These are phyloP conservation scores for Taenaris catops DNA, from an alignment of 2,888 invertebrate species.

Conservation along the genomic window DNA sequence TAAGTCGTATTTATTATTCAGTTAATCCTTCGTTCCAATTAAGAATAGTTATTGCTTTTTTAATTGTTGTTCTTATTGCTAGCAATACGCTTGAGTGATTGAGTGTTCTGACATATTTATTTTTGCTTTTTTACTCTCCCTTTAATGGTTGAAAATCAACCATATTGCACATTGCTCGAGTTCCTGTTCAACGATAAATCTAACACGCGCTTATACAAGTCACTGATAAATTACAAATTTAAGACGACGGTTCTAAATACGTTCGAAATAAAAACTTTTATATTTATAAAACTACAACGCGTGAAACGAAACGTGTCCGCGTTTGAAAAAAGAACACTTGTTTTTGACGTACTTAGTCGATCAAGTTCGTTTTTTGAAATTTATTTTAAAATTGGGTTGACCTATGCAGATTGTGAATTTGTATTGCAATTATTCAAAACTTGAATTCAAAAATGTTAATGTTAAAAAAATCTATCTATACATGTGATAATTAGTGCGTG, in stretches of 20 bases:
- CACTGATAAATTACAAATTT: conserved; percentile 27
- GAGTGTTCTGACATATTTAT: conserved; percentile 24
- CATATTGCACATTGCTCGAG: conserved; percentile 9
- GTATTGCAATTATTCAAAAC: too few relatives aligned
- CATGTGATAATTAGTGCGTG: too few relatives aligned
- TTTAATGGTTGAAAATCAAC: conserved; percentile 14
- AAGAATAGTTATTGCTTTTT: conserved; percentile 50
- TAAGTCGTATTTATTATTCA: conserved; percentile 53
- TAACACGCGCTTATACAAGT: conserved; percentile 17
- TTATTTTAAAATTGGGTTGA: too few relatives aligned
- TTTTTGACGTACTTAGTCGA: not conserved
- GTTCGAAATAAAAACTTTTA: conserved; percentile 17
- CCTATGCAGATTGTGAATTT: too few relatives aligned
- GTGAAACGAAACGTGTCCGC: conserved; percentile 9
- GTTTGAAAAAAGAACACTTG: conserved; percentile 2
- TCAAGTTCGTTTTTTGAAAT: not conserved
- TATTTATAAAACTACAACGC: conserved; percentile 7
- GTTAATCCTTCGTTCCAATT: conserved; percentile 62
- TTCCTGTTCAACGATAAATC: conserved; percentile 6
- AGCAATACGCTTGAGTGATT: conserved; percentile 50
- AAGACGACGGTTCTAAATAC: conserved; percentile 27
- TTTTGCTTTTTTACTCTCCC: conserved; percentile 13
- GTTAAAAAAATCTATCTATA: too few relatives aligned
- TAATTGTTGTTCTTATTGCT: conserved; percentile 57
- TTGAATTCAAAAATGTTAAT: too few relatives aligned